Percentiles rank a stretch among this genome's conserved stretches.
Conservation (phyloP, 2,797 vertebrate species). For the Nannoperca australis region DNA sequence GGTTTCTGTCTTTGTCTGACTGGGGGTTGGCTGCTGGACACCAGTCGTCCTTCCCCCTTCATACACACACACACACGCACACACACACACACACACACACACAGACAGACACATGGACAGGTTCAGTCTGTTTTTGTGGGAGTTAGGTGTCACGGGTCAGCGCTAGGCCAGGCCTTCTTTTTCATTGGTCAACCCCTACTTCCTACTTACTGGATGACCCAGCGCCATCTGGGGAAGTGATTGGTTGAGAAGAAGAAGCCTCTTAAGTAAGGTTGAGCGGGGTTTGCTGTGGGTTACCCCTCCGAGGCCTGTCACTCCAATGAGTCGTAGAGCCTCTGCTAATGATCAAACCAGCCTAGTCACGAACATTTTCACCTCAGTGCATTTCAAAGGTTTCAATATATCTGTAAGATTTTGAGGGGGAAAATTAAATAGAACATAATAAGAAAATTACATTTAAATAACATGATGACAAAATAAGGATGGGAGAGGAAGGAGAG, state of each 20-base stretch:
- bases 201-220: constrained; percentile 92
- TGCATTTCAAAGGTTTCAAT: constrained; percentile 41
- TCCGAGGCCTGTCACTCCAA: constrained; percentile 89
- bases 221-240: constrained; percentile 93
- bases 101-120: constrained; percentile 30
- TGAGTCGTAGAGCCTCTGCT: constrained; percentile 92
- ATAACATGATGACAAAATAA: neutral
- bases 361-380: constrained; percentile 68
- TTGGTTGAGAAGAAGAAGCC: constrained; percentile 80
- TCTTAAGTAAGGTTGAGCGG: constrained; percentile 46
- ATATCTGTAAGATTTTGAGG: neutral
- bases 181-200: constrained; percentile 82
- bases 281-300: constrained; percentile 85
- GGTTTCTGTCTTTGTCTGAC: constrained; percentile 61
- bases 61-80: neutral
- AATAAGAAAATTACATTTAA: neutral
- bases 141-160: constrained; percentile 81
- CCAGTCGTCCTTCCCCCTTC: constrained; percentile 53
- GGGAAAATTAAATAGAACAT: neutral
- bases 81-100: neutral
- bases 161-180: constrained; percentile 77
- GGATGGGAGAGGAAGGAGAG: neutral
- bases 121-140: constrained; percentile 74
- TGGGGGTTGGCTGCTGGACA: constrained; percentile 51
- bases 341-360: constrained; percentile 92